phyloP scores from a whole-genome alignment of 2,797 vertebrate species.

The Peromyscus melanophrys region DNA sequence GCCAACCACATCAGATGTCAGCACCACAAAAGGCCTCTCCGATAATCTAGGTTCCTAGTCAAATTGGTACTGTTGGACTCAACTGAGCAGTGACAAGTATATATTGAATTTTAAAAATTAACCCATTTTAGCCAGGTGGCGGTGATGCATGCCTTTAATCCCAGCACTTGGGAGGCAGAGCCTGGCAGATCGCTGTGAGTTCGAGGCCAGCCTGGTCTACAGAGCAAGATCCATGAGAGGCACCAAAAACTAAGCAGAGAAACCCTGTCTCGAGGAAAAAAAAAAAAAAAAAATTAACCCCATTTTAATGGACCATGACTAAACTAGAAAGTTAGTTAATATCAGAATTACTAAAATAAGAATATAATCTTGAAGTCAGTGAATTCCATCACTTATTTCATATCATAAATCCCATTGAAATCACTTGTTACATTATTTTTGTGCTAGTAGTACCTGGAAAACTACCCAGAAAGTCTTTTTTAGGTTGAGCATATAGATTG shows the following conservation, averaged over 20 bases:
- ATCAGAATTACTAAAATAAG: constrained; percentile 65
- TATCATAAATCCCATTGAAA: constrained; percentile 55
- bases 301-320: constrained; percentile 56
- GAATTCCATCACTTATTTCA: constrained; percentile 15
- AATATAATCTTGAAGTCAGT: constrained; percentile 57
- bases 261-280: too few species aligned
- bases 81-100: neutral
- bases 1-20: constrained; percentile 31
- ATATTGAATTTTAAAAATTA: constrained; percentile 56
- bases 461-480: constrained; percentile 30
- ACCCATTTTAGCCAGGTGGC: neutral
- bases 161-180: too few species aligned
- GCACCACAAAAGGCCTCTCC: constrained; percentile 38
- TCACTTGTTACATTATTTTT: constrained; percentile 51
- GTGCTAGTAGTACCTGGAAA: constrained; percentile 42
- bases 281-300: constrained; percentile 4
- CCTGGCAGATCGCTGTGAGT: too few species aligned
- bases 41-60: constrained; percentile 53
- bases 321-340: constrained; percentile 54
- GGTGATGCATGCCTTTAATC: too few species aligned
- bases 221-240: too few species aligned
- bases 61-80: neutral
- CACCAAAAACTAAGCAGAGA: too few species aligned
- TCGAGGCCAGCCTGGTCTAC: too few species aligned
- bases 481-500: neutral